Conservation (phyloP, 2,113 vertebrate genomes). For the Mystacornis crossleyi region DNA sequence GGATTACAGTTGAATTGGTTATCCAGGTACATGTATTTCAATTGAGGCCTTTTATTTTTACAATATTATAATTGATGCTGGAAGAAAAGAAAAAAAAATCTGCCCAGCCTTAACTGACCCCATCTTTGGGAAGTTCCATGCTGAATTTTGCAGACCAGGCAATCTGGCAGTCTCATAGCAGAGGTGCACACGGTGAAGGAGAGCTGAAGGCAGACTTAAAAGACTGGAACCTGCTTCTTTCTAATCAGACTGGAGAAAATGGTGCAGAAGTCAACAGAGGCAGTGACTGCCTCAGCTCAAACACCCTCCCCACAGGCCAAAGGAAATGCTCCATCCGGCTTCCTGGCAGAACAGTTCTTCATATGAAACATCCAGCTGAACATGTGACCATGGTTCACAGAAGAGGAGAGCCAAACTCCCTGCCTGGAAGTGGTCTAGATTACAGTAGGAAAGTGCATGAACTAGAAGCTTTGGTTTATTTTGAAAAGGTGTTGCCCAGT, state of each 20-base stretch:
- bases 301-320: neutral
- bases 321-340: neutral
- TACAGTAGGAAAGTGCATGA: neutral
- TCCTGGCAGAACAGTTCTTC: neutral
- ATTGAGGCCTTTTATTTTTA: neutral
- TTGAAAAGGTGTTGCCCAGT: neutral
- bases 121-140: neutral
- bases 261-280: neutral
- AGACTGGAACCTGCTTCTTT: neutral
- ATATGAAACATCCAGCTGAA: neutral
- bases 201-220: neutral
- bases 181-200: neutral
- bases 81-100: neutral
- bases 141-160: neutral
- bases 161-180: accelerated
- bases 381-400: accelerated
- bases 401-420: neutral
- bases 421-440: neutral
- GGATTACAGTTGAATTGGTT: neutral
- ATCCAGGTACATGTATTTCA: neutral
- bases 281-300: neutral
- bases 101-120: neutral
- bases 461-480: neutral
- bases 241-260: neutral
- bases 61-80: neutral